Evolutionary conservation across 2,113 vertebrate species (phyloP).

Genomic region (Clarias macrocephalus): DNA sequence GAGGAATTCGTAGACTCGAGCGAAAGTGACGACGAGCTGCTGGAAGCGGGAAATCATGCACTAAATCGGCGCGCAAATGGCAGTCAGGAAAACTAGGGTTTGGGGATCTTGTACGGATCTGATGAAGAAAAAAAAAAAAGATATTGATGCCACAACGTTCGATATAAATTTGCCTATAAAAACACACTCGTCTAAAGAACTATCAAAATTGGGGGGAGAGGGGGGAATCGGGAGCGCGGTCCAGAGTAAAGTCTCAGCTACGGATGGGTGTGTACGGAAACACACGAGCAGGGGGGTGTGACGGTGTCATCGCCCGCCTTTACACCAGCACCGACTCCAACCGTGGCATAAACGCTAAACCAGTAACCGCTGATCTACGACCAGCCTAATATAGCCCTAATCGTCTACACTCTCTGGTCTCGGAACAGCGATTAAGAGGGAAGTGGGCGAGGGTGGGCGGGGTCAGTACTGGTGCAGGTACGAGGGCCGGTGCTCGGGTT

Average conservation of each 20-base stretch:
- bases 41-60: constrained; percentile 59
- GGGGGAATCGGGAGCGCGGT: background rate
- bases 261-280: constrained; percentile 13
- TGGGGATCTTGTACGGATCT: background rate
- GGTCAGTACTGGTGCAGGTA: constrained; percentile 94
- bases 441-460: background rate
- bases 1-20: background rate
- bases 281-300: background rate
- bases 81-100: constrained; percentile 60
- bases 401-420: background rate
- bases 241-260: constrained; percentile 21
- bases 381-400: background rate
- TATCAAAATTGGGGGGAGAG: constrained; percentile 27
- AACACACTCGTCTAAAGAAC: constrained; percentile 45
- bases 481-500: constrained; percentile 91
- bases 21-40: constrained; percentile 15
- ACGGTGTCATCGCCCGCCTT: background rate
- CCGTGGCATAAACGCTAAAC: background rate
- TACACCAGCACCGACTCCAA: background rate
- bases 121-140: background rate
- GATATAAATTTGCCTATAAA: constrained; percentile 53
- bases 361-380: constrained; percentile 22
- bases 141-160: constrained; percentile 32
- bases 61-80: constrained; percentile 59
- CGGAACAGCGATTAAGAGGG: constrained; percentile 8